Conservation (phyloP, 2,113 vertebrate genomes). For the Podarcis raffonei region DNA sequence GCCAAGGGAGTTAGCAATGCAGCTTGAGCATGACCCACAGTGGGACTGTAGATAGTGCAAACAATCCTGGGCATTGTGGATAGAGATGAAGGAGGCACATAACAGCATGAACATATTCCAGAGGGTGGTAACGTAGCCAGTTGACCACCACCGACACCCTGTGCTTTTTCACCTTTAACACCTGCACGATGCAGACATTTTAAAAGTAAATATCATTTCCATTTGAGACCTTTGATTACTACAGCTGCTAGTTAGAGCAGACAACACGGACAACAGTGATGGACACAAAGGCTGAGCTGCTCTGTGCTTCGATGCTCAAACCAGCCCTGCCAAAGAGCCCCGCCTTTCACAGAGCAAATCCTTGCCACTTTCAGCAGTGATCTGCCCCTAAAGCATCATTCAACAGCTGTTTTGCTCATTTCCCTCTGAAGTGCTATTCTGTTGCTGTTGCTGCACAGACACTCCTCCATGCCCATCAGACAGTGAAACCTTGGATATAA, state of each 20-base stretch:
- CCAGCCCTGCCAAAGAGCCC: neutral
- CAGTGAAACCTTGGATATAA: neutral
- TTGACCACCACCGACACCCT: no score
- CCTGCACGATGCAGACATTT: neutral
- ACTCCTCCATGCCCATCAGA: neutral
- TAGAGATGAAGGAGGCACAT: neutral
- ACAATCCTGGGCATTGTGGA: neutral
- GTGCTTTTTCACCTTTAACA: neutral
- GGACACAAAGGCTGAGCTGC: neutral
- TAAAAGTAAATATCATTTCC: neutral
- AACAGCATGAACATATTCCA: neutral
- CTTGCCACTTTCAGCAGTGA: neutral
- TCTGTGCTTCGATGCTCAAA: neutral
- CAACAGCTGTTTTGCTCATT: neutral
- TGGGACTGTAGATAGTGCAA: rapidly evolving
- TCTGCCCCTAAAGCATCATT: neutral
- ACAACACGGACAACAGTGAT: no score
- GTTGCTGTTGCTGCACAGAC: neutral
- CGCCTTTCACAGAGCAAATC: rapidly evolving
- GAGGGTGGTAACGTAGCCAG: neutral
- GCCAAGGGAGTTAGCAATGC: neutral
- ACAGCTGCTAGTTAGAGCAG: neutral
- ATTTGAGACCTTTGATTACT: neutral
- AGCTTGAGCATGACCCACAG: rapidly evolving
- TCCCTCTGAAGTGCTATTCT: neutral